Conservation (phyloP, 2,888 invertebrate genomes). For the Onthophagus sagittarius region DNA sequence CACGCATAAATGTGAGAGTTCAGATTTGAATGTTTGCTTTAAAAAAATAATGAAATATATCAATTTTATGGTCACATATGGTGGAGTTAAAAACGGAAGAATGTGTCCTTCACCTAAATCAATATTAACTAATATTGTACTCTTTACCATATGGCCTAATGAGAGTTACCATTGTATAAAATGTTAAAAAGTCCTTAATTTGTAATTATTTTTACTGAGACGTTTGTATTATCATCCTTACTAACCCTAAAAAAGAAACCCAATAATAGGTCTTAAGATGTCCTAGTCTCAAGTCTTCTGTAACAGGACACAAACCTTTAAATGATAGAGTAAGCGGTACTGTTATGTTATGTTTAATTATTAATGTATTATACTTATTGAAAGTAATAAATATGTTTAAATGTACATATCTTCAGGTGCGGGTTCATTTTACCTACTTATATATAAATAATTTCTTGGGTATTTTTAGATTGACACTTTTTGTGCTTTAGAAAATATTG, state of each 20-base stretch:
- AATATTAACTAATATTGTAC: neutral
- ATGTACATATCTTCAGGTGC: slow-evolving; percentile 27
- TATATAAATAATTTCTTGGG: no score
- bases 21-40: neutral
- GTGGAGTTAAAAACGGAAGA: neutral
- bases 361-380: slow-evolving; percentile 36
- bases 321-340: slow-evolving; percentile 32
- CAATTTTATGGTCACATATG: no score
- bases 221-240: slow-evolving; percentile 18
- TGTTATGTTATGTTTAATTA: slow-evolving; percentile 40
- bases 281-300: slow-evolving; percentile 45
- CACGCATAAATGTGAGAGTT: neutral
- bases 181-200: slow-evolving; percentile 15
- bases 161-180: slow-evolving; percentile 24
- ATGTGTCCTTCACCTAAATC: neutral
- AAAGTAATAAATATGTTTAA: slow-evolving; percentile 30
- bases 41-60: neutral
- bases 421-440: slow-evolving; percentile 20
- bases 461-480: slow-evolving; percentile 9
- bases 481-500: no score
- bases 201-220: slow-evolving; percentile 9
- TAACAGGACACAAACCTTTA: slow-evolving; percentile 34
- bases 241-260: slow-evolving; percentile 11
- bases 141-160: slow-evolving; percentile 21
- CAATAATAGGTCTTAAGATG: slow-evolving; percentile 38